Conservation (phyloP, 2,797 vertebrate genomes). For the Distichodus sexfasciatus region DNA sequence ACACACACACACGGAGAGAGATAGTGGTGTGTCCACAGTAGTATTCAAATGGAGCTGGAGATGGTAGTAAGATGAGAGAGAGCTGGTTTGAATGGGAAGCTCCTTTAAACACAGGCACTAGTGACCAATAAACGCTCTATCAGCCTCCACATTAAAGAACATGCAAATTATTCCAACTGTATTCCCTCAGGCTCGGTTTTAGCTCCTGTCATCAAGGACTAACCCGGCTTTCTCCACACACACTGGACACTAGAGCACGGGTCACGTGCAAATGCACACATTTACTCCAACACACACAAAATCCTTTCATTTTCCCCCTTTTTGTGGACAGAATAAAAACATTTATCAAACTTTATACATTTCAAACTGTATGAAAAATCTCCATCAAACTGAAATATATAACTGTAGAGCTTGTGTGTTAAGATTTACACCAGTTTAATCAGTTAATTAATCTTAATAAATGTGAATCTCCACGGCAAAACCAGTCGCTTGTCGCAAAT, state of each 20-base stretch:
- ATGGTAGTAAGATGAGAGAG: constrained; percentile 26
- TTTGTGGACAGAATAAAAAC: too few relatives aligned
- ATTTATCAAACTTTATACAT: too few relatives aligned
- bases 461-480: too few relatives aligned
- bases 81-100: constrained; percentile 28
- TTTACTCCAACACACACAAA: too few relatives aligned
- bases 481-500: too few relatives aligned
- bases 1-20: not conserved
- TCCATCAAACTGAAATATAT: too few relatives aligned
- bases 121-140: constrained; percentile 47
- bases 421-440: too few relatives aligned
- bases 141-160: constrained; percentile 42
- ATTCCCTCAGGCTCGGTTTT: constrained; percentile 39
- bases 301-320: too few relatives aligned
- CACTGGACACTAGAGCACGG: constrained; percentile 13
- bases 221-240: not conserved
- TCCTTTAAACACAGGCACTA: not conserved
- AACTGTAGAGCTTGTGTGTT: too few relatives aligned
- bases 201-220: not conserved
- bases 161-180: constrained; percentile 69
- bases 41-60: constrained; percentile 38
- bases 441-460: too few relatives aligned
- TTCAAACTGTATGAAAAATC: too few relatives aligned
- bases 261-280: too few relatives aligned
- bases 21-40: constrained; percentile 26